Percentiles rank a stretch among this genome's conserved stretches.
Conservation (phyloP, 2,797 vertebrate genomes). For the Cirrhinus molitorella region DNA sequence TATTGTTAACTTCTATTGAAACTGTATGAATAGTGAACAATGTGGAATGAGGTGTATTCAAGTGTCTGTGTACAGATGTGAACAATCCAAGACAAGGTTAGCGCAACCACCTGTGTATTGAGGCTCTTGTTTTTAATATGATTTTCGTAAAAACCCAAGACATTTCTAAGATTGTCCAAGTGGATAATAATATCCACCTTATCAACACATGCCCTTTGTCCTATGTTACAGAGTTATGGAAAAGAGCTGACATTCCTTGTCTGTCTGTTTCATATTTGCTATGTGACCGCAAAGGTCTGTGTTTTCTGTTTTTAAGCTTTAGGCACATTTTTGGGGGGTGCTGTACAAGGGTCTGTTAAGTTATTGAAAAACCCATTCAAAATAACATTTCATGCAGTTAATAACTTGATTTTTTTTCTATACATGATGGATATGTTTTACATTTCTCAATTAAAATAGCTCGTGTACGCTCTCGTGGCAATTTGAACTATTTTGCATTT, state of each 20-base stretch:
- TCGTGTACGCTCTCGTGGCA: not conserved
- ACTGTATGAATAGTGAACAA: slow-evolving; percentile 36
- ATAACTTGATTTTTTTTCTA: not conserved
- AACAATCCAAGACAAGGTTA: slow-evolving; percentile 35
- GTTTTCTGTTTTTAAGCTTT: slow-evolving; percentile 11
- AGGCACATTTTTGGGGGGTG: not conserved
- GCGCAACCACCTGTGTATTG: not conserved
- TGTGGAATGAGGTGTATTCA: slow-evolving; percentile 35
- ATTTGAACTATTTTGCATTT: not conserved
- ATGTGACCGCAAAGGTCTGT: not conserved
- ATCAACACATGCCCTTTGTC: slow-evolving; percentile 30
- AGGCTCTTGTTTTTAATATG: slow-evolving; percentile 1
- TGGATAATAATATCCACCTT: slow-evolving; percentile 7
- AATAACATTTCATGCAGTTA: not conserved
- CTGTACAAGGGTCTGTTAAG: not conserved
- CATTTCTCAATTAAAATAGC: not conserved
- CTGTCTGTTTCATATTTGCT: slow-evolving; percentile 20
- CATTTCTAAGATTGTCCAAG: not conserved
- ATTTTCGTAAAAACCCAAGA: slow-evolving; percentile 4
- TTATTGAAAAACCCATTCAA: not conserved
- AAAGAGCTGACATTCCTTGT: slow-evolving; percentile 12
- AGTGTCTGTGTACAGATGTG: slow-evolving; percentile 47
- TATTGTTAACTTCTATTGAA: slow-evolving; percentile 14
- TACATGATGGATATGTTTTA: not conserved
- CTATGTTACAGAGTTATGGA: slow-evolving; percentile 14